phyloP scores from a whole-genome alignment of 2,797 vertebrate species.

The Myotis myotis region DNA sequence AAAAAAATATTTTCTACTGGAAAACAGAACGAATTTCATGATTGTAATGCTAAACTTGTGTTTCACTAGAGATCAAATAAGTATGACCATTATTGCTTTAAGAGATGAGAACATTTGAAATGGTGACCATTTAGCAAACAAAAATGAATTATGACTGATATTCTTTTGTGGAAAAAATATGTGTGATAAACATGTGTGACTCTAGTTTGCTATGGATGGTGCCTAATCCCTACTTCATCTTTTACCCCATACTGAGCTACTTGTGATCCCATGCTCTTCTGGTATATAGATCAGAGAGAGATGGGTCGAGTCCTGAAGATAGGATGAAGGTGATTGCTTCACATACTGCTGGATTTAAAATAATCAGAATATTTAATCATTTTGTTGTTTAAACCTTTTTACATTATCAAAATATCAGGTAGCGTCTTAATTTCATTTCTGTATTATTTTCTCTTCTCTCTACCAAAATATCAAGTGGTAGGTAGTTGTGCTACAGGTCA shows the following conservation, averaged over 20 bases:
- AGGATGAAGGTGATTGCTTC: not conserved
- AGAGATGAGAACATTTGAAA: constrained; percentile 23
- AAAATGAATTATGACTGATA: constrained; percentile 1
- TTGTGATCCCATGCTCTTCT: not conserved
- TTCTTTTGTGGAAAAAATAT: constrained; percentile 1
- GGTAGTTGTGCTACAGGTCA: not conserved
- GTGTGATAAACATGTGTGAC: not conserved
- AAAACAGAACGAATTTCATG: not conserved
- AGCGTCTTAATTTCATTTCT: constrained; percentile 2
- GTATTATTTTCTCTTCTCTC: not conserved
- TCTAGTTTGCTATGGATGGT: constrained; percentile 19
- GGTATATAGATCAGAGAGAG: not conserved
- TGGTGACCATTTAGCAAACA: not conserved
- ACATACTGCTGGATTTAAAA: not conserved
- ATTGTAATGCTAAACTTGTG: not conserved
- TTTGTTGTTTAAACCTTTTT: not conserved
- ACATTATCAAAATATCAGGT: constrained; percentile 4
- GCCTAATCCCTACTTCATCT: not conserved
- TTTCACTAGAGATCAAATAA: constrained; percentile 18
- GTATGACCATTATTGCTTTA: not conserved
- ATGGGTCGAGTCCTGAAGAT: not conserved
- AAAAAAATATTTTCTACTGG: constrained; percentile 39
- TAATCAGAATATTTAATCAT: not conserved
- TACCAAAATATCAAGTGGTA: not conserved
- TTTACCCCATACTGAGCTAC: not conserved